Evolutionary conservation across 1,140 invertebrate genomes (phyloP), one percentile per base, ranked within the genome.

Genomic region (Antheraea mylitta): DNA sequence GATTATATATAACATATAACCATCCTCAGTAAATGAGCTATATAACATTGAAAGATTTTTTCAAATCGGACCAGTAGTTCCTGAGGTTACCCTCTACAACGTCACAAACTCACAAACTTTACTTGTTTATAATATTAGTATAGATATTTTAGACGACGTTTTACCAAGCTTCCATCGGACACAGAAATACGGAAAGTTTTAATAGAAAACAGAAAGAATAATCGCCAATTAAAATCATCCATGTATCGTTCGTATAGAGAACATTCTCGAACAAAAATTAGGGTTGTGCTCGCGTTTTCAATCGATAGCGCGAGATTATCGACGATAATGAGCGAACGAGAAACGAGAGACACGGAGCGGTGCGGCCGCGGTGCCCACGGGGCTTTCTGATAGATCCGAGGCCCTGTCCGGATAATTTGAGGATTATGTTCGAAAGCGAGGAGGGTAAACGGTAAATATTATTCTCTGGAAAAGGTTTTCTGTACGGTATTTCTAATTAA

Each of bases 291-390:
- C 86, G 85, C 82, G 79, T 74, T 79, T 77, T 67, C 76, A 83
- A 87, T 90, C 88, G 84, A 90, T 90, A 90, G 89, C 79, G 83
- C 84, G 88, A 87, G 86, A 88, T 90, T 87, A 87, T 90, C 82
- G 85, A 83, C 72, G 72, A 90, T 88, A 88, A 90, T 90, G 82
- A 81, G 73, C 71, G 64, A 11, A 30, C n/a, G 30, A 13, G 10
- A n/a, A 11, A 10, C 22, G 65, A 67, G 62, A 63, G 68, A 66
- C 63, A 36, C 13, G 72, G 22, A 30, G 22, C 22, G 22, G 22
- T 4, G 22, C 22, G 22, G 38, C 11, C 38, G 38, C 38, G 59
- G 16, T 42, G 30, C 66, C 66, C 66, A 62, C 66, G 59, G 66
- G 66, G 16, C 58, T 62, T 42, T 67, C 61, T 61, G 22, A 45